These are phyloP conservation scores for Ochropleura plecta DNA, from an alignment of 2,888 invertebrate genomes.

Conservation along the genomic window DNA sequence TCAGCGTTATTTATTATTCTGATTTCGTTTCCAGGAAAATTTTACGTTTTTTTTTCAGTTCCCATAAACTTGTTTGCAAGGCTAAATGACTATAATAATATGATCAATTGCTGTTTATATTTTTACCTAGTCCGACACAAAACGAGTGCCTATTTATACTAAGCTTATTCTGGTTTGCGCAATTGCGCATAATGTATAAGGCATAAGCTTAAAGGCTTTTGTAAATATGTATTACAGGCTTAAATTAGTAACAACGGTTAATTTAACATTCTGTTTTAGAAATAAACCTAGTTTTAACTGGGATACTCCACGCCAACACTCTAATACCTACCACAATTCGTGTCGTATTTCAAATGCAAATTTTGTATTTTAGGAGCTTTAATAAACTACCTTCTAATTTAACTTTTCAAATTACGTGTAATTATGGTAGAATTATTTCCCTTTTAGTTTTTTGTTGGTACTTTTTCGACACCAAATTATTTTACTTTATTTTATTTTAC, in stretches of 20 bases:
- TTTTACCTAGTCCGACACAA: not conserved
- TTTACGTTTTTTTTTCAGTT: not conserved
- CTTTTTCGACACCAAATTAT: not conserved
- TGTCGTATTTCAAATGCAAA: conserved; percentile 45
- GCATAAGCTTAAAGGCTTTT: conserved; percentile 36
- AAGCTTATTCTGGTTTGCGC: conserved; percentile 16
- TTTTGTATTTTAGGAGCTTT: conserved; percentile 37
- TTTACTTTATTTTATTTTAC: not conserved
- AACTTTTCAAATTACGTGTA: conserved; percentile 37
- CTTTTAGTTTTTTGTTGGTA: conserved; percentile 7
- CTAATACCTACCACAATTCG: conserved; percentile 41
- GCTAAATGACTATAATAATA: not conserved
- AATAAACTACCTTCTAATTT: conserved; percentile 44
- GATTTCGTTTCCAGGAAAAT: not conserved
- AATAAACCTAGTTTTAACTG: conserved; percentile 51
- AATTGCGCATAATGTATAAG: conserved; percentile 23
- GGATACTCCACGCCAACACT: conserved; percentile 38
- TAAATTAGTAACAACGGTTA: conserved; percentile 46
- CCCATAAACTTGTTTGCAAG: not conserved
- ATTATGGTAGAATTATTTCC: conserved; percentile 20
- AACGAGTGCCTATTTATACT: conserved; percentile 8
- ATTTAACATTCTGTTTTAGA: conserved; percentile 54
- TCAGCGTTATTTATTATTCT: not conserved
- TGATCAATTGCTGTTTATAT: not conserved
- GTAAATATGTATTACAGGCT: conserved; percentile 43